Evolutionary conservation across 2,113 vertebrate species (phyloP).

Genomic region (Synchiropus splendidus): DNA sequence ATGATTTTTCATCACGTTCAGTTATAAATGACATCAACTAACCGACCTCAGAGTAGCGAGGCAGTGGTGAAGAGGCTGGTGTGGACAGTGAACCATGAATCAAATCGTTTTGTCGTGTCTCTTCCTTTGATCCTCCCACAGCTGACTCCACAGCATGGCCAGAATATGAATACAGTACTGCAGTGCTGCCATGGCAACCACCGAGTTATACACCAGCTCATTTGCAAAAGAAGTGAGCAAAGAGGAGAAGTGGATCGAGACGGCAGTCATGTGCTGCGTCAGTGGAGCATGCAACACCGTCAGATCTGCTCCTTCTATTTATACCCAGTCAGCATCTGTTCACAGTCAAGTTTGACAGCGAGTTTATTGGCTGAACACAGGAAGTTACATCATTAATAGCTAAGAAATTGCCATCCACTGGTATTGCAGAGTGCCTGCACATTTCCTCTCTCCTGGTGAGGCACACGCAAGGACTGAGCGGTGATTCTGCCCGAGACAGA

Average conservation of each 20-base stretch:
- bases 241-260: neutral
- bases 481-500: neutral
- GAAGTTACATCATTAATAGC: constrained; percentile 43
- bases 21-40: too few relatives aligned
- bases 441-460: constrained; percentile 40
- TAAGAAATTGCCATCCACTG: constrained; percentile 44
- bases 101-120: constrained; percentile 7
- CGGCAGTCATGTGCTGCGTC: neutral
- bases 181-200: constrained; percentile 48
- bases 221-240: constrained; percentile 2
- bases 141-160: constrained; percentile 26
- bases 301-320: constrained; percentile 12
- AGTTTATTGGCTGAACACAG: constrained; percentile 25
- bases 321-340: constrained; percentile 13
- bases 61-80: too few relatives aligned
- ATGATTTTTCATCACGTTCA: too few relatives aligned
- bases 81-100: neutral
- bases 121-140: constrained; percentile 33
- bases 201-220: constrained; percentile 13
- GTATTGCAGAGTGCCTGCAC: constrained; percentile 14
- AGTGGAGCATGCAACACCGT: neutral
- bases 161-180: constrained; percentile 37
- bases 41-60: too few relatives aligned
- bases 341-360: constrained; percentile 31
- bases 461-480: constrained; percentile 37